These are phyloP conservation scores for Cheirogaleus medius DNA, from an alignment of 2,113 vertebrate species.

Conservation along the genomic window DNA sequence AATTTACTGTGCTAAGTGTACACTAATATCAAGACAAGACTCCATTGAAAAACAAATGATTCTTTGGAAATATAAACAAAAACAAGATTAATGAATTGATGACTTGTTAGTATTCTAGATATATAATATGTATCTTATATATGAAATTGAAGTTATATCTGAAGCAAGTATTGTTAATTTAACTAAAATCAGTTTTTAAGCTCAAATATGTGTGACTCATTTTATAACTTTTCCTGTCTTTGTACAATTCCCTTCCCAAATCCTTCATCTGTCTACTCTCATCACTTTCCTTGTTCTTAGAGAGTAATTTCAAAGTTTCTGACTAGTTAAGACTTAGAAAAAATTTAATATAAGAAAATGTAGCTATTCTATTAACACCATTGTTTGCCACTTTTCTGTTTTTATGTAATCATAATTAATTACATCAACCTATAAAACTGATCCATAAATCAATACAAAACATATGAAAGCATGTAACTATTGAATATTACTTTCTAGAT, in stretches of 20 bases:
- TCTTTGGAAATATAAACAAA: background rate
- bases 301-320: background rate
- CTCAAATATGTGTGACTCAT: background rate
- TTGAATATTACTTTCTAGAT: background rate
- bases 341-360: background rate
- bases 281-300: background rate
- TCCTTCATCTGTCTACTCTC: background rate
- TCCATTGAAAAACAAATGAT: background rate
- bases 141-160: background rate
- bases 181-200: background rate
- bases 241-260: background rate
- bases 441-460: conserved; percentile 39
- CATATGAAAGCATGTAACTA: background rate
- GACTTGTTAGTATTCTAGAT: background rate
- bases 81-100: background rate
- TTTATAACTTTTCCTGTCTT: background rate
- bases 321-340: background rate
- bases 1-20: background rate
- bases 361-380: background rate
- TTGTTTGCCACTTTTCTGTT: conserved; percentile 54
- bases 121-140: background rate
- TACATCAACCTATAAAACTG: background rate
- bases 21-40: background rate
- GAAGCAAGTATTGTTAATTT: background rate
- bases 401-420: conserved; percentile 8